Percentiles rank a stretch among this genome's conserved stretches.
phyloP scores from a whole-genome alignment of 53 echinoderm and acorn worm genomes.

The Echinarachnius parma region DNA sequence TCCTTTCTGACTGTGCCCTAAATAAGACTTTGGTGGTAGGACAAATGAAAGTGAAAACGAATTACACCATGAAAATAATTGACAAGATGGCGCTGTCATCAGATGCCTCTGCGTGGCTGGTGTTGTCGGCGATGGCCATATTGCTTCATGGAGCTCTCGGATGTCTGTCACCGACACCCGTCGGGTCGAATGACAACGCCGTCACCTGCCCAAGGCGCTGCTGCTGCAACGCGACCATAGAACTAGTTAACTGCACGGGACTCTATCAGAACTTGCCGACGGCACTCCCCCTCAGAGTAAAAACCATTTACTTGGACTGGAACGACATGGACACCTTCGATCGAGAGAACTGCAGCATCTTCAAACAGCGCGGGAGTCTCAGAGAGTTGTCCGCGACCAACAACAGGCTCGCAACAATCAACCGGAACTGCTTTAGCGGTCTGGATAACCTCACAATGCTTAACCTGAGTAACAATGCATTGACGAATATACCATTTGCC shows the following conservation, averaged over 20 bases:
- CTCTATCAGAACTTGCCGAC: constrained; percentile 15
- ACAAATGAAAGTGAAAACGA: no score
- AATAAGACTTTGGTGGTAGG: no score
- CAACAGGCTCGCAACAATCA: constrained; percentile 25
- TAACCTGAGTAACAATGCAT: constrained; percentile 35
- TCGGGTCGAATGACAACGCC: constrained; percentile 10
- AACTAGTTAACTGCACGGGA: constrained; percentile 27
- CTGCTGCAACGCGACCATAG: constrained; percentile 26
- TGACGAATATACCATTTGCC: constrained; percentile 11
- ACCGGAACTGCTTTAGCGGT: constrained; percentile 21
- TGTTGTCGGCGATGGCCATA: no score
- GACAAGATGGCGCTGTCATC: no score
- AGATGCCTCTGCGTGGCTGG: no score
- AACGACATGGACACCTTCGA: constrained; percentile 35
- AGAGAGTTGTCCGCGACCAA: constrained; percentile 9
- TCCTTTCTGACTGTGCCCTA: no score
- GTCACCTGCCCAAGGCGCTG: constrained; percentile 21
- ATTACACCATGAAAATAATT: no score
- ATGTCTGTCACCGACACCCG: constrained; percentile 13
- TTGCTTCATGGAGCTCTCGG: no score
- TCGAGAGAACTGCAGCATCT: constrained; percentile 14
- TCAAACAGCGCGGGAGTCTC: neutral
- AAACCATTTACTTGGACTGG: constrained; percentile 22
- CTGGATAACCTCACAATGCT: constrained; percentile 11
- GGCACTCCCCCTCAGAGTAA: constrained; percentile 10